A percentile compares a stretch with the other conserved stretches of the same genome.
Conservation (phyloP, 1,140 invertebrate species). For the Heliconius congener region DNA sequence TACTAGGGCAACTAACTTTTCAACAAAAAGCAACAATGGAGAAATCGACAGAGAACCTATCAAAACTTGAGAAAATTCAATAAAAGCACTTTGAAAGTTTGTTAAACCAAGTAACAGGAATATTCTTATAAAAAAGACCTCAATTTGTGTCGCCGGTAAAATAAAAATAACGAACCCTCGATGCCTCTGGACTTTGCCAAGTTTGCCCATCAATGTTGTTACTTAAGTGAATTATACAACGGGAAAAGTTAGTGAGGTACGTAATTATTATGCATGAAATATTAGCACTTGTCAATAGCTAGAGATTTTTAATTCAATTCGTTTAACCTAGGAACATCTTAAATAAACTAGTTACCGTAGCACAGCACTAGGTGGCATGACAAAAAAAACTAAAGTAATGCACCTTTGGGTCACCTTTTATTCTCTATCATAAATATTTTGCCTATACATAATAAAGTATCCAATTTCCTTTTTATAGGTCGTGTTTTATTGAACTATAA, state of each 20-base stretch:
- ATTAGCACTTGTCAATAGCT: conserved; percentile 27
- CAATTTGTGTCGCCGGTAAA: conserved; percentile 73
- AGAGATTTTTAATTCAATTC: conserved; percentile 15
- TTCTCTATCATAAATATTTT: conserved; percentile 1
- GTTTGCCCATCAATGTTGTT: conserved; percentile 32
- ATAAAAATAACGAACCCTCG: conserved; percentile 61
- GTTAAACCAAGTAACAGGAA: conserved; percentile 73
- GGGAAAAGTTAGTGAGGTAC: conserved; percentile 20
- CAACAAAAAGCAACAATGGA: conserved; percentile 58
- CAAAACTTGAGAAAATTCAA: conserved; percentile 80
- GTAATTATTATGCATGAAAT: conserved; percentile 35
- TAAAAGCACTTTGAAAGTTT: conserved; percentile 78
- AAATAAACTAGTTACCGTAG: not conserved
- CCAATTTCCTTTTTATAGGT: conserved; percentile 8
- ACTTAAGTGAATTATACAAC: conserved; percentile 29
- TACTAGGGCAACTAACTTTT: conserved; percentile 59
- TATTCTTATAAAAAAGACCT: conserved; percentile 74
- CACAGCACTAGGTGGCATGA: not conserved
- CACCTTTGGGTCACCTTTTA: not conserved
- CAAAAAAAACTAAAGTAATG: not conserved
- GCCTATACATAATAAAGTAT: conserved; percentile 5
- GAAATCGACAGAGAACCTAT: conserved; percentile 77
- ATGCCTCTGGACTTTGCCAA: conserved; percentile 45
- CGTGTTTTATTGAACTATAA: conserved; percentile 7
- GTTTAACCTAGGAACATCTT: not conserved